Conservation (phyloP, 2,888 invertebrate species). For the Drosophila monieri region DNA sequence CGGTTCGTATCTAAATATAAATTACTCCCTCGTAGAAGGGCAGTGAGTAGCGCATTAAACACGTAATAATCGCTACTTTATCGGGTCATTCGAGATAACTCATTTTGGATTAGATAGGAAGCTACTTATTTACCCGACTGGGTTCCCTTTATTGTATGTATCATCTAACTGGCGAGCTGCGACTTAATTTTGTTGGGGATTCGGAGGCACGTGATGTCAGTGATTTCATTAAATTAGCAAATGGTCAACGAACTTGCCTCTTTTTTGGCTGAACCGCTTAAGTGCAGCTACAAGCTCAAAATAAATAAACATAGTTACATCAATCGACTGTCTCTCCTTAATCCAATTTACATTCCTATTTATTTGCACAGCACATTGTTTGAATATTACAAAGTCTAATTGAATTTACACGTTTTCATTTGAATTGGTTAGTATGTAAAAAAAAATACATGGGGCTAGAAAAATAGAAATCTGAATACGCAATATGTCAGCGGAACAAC, state of each 20-base stretch:
- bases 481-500: slow-evolving; percentile 23
- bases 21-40: slow-evolving; percentile 24
- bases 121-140: slow-evolving; percentile 15
- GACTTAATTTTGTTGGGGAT: slow-evolving; percentile 9
- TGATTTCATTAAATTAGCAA: slow-evolving; percentile 6
- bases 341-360: slow-evolving; percentile 13
- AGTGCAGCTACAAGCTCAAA: background rate
- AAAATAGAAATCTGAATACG: slow-evolving; percentile 29
- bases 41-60: slow-evolving; percentile 26
- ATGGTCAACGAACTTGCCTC: slow-evolving; percentile 9
- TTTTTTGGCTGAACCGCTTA: background rate
- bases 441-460: background rate
- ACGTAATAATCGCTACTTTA: slow-evolving; percentile 41
- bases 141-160: slow-evolving; percentile 11
- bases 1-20: slow-evolving; percentile 18
- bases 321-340: slow-evolving; percentile 10
- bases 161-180: background rate
- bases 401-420: slow-evolving; percentile 21
- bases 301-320: background rate
- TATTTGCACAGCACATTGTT: slow-evolving; percentile 4
- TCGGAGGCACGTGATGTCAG: slow-evolving; percentile 9
- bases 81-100: slow-evolving; percentile 36
- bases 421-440: slow-evolving; percentile 7
- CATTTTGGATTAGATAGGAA: slow-evolving; percentile 34
- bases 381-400: slow-evolving; percentile 17